Evolutionary conservation across 2,888 invertebrate genomes (phyloP).

Genomic region (Troides aeacus): DNA sequence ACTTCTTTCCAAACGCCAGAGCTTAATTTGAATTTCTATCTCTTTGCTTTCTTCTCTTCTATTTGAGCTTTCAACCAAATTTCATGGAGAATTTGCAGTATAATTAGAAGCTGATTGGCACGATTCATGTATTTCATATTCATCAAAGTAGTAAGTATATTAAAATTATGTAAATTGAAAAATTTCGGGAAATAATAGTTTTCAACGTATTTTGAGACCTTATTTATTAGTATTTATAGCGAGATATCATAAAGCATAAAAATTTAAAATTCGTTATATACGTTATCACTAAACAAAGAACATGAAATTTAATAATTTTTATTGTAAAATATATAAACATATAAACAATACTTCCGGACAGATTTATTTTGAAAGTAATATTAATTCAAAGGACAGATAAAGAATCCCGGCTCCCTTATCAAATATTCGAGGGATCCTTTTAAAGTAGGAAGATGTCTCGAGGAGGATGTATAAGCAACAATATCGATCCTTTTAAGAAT

Average conservation of each 20-base stretch:
- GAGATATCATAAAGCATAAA: no score
- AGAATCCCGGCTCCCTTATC: conserved; percentile 60
- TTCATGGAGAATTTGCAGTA: not conserved
- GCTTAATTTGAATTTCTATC: not conserved
- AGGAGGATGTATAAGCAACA: conserved; percentile 66
- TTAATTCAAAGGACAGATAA: conserved; percentile 61
- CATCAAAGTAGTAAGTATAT: no score
- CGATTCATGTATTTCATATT: no score
- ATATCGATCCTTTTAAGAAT: conserved; percentile 70
- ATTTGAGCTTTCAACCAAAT: not conserved
- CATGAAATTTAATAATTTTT: no score
- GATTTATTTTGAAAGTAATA: conserved; percentile 26
- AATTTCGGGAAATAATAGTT: no score
- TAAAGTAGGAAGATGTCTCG: conserved; percentile 58
- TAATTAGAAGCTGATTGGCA: no score
- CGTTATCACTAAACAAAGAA: no score
- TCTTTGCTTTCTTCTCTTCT: not conserved
- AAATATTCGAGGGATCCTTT: conserved; percentile 70
- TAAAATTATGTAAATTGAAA: no score
- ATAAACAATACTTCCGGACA: conserved; percentile 21
- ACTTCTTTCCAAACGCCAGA: not conserved
- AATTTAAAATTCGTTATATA: no score
- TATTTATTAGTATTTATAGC: no score
- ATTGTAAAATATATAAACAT: not conserved
- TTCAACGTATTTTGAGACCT: no score